Percentiles rank a stretch among this genome's conserved stretches.
These are phyloP conservation scores for Drosophila paramelanica DNA, from an alignment of 2,888 invertebrate species.

Conservation along the genomic window DNA sequence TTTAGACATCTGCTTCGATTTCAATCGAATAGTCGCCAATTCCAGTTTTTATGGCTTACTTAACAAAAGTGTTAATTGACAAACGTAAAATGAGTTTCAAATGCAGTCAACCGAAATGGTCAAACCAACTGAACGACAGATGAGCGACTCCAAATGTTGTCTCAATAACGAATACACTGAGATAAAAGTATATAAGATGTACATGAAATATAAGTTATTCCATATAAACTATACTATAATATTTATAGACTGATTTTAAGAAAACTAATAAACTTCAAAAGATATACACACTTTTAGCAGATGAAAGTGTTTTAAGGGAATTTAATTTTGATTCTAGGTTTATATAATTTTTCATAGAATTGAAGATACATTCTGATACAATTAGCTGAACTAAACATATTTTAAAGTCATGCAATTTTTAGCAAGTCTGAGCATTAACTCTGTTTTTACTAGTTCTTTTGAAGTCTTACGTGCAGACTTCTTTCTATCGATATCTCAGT, in stretches of 20 bases:
- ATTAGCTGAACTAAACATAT: too few species aligned
- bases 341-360: too few species aligned
- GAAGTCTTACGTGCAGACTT: not conserved
- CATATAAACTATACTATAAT: not conserved
- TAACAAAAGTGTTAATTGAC: constrained; percentile 75
- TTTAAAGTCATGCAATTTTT: too few species aligned
- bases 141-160: constrained; percentile 27
- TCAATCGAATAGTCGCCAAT: constrained; percentile 34
- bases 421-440: not conserved
- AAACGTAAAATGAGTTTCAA: constrained; percentile 51
- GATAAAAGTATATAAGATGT: not conserved
- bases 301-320: too few species aligned
- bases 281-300: too few species aligned
- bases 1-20: constrained; percentile 83
- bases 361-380: too few species aligned
- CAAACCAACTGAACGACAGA: constrained; percentile 1
- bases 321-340: too few species aligned
- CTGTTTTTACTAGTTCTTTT: not conserved
- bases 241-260: too few species aligned
- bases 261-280: too few species aligned
- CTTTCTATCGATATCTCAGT: not conserved
- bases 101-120: constrained; percentile 57
- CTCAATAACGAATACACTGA: not conserved
- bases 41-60: constrained; percentile 52
- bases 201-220: not conserved